These are phyloP conservation scores for Caenorhabditis macrosperma DNA, from an alignment of 2,888 invertebrate species.

Conservation along the genomic window DNA sequence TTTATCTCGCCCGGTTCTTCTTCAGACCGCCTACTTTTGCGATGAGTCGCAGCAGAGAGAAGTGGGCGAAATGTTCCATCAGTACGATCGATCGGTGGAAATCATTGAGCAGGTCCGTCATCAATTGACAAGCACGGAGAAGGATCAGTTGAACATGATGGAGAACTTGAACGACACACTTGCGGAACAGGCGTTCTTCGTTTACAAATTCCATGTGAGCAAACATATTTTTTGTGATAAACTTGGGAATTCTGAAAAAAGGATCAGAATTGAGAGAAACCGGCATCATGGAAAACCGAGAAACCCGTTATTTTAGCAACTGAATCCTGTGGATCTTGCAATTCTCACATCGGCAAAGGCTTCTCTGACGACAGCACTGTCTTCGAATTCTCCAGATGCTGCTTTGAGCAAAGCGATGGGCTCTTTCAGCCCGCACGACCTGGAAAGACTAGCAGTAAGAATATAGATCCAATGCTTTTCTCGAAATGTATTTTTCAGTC, in stretches of 20 bases:
- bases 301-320: conserved; percentile 45
- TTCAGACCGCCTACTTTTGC: conserved; percentile 58
- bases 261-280: too few species aligned
- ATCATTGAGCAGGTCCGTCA: conserved; percentile 39
- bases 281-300: too few species aligned
- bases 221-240: too few species aligned
- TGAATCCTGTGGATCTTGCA: conserved; percentile 47
- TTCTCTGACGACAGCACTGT: conserved; percentile 32
- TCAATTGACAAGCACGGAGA: conserved; percentile 50
- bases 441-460: conserved; percentile 23
- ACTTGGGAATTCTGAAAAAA: too few species aligned
- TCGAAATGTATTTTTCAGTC: conserved; percentile 5
- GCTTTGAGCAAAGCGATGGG: conserved; percentile 59
- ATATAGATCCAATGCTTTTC: not conserved
- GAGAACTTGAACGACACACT: conserved; percentile 63
- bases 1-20: not conserved
- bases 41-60: conserved; percentile 42
- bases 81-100: conserved; percentile 40
- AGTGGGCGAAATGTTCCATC: conserved; percentile 50
- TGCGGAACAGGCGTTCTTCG: conserved; percentile 57
- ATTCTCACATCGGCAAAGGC: conserved; percentile 40
- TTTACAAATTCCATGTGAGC: conserved; percentile 60
- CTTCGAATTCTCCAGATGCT: conserved; percentile 28
- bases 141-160: conserved; percentile 67
- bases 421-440: conserved; percentile 46